Evolutionary conservation across 2,888 invertebrate species (phyloP), one percentile per base, ranked within the genome.

Genomic region (Syrphus vitripennis): DNA sequence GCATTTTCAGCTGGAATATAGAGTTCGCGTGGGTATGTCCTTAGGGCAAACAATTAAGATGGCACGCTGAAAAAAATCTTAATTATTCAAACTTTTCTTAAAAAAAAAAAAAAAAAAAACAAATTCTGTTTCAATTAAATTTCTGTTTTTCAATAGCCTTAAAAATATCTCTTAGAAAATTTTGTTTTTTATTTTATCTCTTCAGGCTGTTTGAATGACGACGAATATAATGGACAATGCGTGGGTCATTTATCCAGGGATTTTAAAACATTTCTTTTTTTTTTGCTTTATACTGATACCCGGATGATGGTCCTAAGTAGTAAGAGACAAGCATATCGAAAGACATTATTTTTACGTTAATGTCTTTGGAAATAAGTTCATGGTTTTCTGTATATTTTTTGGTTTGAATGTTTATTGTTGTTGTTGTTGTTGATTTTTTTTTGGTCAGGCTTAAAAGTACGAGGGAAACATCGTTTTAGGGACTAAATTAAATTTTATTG

Each of bases 31-130:
- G 75, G 26, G 29, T 29, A 80, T 65, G 37, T 61, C 75, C 76
- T 71, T 26, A 50, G 57, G 70, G 65, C 48, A 67, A 40, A 45
- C 34, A 34, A 61, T 59, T n/a, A 29, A 29, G 42, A 45, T 55
- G 57, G 50, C 24, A 29, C 10, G 40, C 34, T 24, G 34, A 45
- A 42, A 53, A 75, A 65, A 75, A 67, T 26, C 34, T 63, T 80
- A 84, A 84, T 84, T 84, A 84, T 81, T 72, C 84, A 80, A 84
- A 84, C 76, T 78, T 84, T 81, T 76, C 48, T 72, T 57, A 45
- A 57, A 21, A 19, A 48, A 48, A 14, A 57, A 21, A 19, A 48
- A 48, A 14, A 45, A 53, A 29, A 53, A 53, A 24, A 50, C 59
- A 71, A 80, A 80, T 76, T 80, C 80, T 61, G 67, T 72, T 84